Evolutionary conservation across 23 tunicate species (phyloP).

Genomic region (Trididemnum miniatum): DNA sequence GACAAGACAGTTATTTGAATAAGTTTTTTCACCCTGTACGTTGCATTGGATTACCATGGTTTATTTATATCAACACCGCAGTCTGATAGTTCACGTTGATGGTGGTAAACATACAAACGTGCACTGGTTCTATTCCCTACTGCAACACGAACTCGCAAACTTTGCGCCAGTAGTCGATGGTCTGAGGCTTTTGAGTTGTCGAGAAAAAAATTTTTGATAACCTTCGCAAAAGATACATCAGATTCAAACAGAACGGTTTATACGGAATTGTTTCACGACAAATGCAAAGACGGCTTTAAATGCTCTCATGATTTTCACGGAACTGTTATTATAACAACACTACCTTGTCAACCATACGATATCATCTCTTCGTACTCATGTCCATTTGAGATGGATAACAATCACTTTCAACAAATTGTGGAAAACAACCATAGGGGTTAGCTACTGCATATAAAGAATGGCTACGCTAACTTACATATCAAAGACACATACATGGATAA

Average conservation of each 20-base stretch:
- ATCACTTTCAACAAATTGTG: not conserved
- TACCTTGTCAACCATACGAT: not conserved
- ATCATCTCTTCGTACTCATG: not conserved
- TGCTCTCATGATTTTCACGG: not conserved
- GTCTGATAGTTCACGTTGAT: no score
- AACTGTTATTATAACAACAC: not conserved
- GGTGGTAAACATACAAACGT: no score
- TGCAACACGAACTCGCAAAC: no score
- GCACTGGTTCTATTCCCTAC: no score
- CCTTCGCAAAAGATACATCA: not conserved
- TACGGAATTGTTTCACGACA: not conserved
- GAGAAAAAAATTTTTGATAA: not conserved
- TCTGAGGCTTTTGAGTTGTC: not conserved
- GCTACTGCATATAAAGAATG: not conserved
- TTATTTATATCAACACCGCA: no score
- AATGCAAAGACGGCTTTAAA: not conserved
- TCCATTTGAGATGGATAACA: not conserved
- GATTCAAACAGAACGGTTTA: not conserved
- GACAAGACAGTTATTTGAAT: no score
- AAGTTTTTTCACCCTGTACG: no score
- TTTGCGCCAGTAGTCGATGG: no score
- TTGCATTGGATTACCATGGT: no score
- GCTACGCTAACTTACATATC: not conserved
- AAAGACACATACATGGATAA: not conserved
- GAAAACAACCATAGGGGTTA: not conserved